Evolutionary conservation across 2,113 vertebrate species (phyloP).

Genomic region (Parus major): DNA sequence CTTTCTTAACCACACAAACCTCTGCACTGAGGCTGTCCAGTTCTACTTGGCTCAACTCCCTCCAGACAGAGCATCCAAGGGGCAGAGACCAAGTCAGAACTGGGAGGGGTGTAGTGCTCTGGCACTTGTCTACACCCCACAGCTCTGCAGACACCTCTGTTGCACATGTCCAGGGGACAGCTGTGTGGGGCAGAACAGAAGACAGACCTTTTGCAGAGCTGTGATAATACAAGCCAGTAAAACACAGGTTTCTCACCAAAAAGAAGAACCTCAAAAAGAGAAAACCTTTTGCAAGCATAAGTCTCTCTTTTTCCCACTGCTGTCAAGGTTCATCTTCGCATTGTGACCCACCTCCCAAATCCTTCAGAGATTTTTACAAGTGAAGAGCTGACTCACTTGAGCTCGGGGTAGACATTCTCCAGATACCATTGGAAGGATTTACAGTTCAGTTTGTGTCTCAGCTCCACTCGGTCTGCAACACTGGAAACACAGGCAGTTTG

Average conservation of each 20-base stretch:
- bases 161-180: neutral
- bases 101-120: neutral
- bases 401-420: conserved; percentile 95
- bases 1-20: neutral
- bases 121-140: neutral
- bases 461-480: conserved; percentile 85
- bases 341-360: neutral
- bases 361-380: neutral
- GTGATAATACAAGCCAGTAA: neutral
- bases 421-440: conserved; percentile 98
- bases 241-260: neutral
- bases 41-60: neutral
- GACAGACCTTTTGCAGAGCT: neutral
- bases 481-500: conserved; percentile 70
- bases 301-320: neutral
- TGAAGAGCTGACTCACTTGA: conserved; percentile 83
- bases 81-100: neutral
- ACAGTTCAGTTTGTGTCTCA: conserved; percentile 91
- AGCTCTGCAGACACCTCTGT: neutral
- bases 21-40: neutral
- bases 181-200: neutral
- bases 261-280: neutral
- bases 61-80: neutral
- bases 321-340: neutral
- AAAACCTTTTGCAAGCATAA: neutral